Evolutionary conservation across 2,797 vertebrate species (phyloP), one percentile per base, ranked within the genome.

Genomic region (Phataginus tetradactyla): DNA sequence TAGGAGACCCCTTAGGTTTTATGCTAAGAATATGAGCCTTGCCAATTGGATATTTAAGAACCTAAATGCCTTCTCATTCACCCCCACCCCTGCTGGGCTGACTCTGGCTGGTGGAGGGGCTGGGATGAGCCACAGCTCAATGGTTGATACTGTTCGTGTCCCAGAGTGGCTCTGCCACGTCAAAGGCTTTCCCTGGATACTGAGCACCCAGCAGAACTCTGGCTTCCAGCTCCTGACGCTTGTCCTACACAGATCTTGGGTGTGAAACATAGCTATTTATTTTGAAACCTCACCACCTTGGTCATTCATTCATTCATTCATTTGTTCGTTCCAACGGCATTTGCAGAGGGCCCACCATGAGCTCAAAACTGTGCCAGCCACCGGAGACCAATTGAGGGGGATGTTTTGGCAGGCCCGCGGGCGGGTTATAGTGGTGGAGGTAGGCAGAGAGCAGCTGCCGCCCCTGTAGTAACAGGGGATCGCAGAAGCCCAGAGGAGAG

Each of bases 91-190:
- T 29, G 42, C 66, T 14, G 21, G 74, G 25, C 74, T 66, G 37
- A 42, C 18, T 17, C 37, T 7, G 74, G 42, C 61, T 83, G 10
- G n/a, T 68, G 51, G 18, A 32, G 64, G 55, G 27, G 8, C 49
- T 21, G 17, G 25, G 66, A 18, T 4, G n/a, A 72, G 27, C 59
- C 49, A 1, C 13, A 4, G 29, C 2, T 3, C 1, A 0, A 3
- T 1, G 7, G 63, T 7, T 1, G 2, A 29, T 39, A 15, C 7
- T 3, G 5, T 32, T 34, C 25, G 37, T n/a, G 42, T 51, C 85
- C 25, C 18, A 15, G 18, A n/a, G 39, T 17, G 3, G 7, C 32
- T 39, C n/a, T 15, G 27, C 27, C 64, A 23, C 4, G 2, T 2
- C 1, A 3, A 32, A 86, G 57, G 27, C 21, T 80, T 37, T n/a